These are phyloP conservation scores for Kryptolebias ocellatus DNA, from an alignment of 2,797 vertebrate species.

Conservation along the genomic window DNA sequence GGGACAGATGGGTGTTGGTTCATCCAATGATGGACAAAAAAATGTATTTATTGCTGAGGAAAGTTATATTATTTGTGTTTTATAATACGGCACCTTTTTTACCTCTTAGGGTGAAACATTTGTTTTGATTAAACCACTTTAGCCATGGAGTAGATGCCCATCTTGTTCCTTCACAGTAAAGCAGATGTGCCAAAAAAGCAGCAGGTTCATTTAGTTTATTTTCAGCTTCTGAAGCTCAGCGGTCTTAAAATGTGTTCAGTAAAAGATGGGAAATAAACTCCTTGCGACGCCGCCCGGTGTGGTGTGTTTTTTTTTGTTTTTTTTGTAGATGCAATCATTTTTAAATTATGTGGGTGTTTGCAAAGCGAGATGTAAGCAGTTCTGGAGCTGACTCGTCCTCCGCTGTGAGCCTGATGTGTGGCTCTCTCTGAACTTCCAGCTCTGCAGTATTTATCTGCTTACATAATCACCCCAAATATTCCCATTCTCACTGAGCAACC, in stretches of 20 bases:
- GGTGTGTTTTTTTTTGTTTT: not conserved
- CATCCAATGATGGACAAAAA: no score
- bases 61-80: no score
- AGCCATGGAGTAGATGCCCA: no score
- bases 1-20: no score
- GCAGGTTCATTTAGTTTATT: not conserved
- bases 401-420: not conserved
- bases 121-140: no score
- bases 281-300: not conserved
- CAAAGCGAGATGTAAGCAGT: not conserved
- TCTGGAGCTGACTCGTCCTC: not conserved
- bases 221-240: not conserved
- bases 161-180: no score
- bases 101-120: no score
- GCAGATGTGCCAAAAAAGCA: no score
- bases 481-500: not conserved
- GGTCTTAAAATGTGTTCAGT: not conserved
- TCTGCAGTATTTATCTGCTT: conserved; percentile 7
- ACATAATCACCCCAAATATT: not conserved
- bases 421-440: not conserved
- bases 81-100: no score
- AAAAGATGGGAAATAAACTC: not conserved
- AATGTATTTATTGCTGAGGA: no score
- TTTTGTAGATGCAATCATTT: not conserved
- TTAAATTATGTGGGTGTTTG: not conserved